Evolutionary conservation across 2,888 invertebrate species (phyloP).

Genomic region (Clusia tigrina): DNA sequence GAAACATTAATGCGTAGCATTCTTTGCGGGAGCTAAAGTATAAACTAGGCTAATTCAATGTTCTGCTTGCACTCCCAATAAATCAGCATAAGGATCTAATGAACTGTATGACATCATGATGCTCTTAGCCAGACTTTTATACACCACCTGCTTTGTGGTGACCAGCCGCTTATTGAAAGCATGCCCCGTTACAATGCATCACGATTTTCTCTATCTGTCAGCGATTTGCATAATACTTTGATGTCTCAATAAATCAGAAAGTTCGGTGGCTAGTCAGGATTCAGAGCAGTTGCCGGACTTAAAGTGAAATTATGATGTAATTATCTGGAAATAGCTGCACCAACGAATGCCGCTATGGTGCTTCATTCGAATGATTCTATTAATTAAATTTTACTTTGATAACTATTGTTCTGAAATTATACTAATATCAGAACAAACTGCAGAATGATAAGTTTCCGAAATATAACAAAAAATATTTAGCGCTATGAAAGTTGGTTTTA

Average conservation of each 20-base stretch:
- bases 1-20: background rate
- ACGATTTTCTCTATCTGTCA: constrained; percentile 7
- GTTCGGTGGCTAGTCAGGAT: constrained; percentile 1
- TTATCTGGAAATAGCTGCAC: background rate
- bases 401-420: too few species aligned
- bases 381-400: too few species aligned
- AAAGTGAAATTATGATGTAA: background rate
- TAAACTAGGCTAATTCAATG: background rate
- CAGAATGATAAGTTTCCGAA: too few species aligned
- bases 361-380: too few species aligned
- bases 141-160: background rate
- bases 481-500: too few species aligned
- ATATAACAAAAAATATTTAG: too few species aligned
- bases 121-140: background rate
- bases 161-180: too few species aligned
- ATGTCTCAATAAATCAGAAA: background rate
- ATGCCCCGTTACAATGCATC: too few species aligned
- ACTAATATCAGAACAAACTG: too few species aligned
- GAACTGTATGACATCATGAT: constrained; percentile 8
- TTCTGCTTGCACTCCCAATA: background rate
- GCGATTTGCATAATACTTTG: background rate
- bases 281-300: constrained; percentile 5
- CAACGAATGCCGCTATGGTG: too few species aligned
- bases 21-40: background rate
- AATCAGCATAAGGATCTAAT: background rate